phyloP scores from a whole-genome alignment of 2,113 vertebrate species.

The Thinocorus orbignyianus region DNA sequence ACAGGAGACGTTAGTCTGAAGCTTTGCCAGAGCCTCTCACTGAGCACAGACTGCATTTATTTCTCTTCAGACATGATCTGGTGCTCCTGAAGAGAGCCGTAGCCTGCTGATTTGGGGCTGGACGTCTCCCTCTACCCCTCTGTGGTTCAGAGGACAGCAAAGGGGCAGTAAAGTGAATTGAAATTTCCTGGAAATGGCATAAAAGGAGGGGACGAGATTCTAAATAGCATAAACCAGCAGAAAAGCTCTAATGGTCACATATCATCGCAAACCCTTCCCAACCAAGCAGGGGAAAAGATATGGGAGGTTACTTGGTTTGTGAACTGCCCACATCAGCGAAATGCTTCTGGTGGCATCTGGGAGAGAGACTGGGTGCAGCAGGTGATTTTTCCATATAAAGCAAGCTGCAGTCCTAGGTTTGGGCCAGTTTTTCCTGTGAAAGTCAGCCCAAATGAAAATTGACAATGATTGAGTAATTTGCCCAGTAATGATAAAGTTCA shows the following conservation, averaged over 20 bases:
- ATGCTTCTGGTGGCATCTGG: neutral
- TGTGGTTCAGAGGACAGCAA: neutral
- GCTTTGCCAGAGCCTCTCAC: constrained; percentile 14
- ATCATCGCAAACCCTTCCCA: neutral
- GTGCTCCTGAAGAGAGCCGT: neutral
- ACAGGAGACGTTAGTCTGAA: neutral
- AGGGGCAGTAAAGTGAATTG: constrained; percentile 7
- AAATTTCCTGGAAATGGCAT: constrained; percentile 25
- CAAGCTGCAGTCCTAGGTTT: neutral
- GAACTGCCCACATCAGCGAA: neutral
- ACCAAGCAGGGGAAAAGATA: neutral
- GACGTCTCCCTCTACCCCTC: neutral
- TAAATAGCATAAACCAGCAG: constrained; percentile 20
- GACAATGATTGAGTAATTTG: neutral
- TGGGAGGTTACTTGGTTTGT: neutral
- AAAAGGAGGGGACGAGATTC: constrained; percentile 5
- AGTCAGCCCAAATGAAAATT: neutral
- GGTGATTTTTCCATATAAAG: neutral
- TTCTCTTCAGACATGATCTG: neutral
- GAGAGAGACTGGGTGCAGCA: neutral
- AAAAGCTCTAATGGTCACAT: constrained; percentile 36
- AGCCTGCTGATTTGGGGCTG: neutral
- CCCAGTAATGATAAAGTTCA: neutral
- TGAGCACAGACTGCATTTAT: constrained; percentile 41
- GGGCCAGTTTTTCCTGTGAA: neutral